Evolutionary conservation across 1,140 invertebrate genomes (phyloP).

Genomic region (Sitodiplosis mosellana): DNA sequence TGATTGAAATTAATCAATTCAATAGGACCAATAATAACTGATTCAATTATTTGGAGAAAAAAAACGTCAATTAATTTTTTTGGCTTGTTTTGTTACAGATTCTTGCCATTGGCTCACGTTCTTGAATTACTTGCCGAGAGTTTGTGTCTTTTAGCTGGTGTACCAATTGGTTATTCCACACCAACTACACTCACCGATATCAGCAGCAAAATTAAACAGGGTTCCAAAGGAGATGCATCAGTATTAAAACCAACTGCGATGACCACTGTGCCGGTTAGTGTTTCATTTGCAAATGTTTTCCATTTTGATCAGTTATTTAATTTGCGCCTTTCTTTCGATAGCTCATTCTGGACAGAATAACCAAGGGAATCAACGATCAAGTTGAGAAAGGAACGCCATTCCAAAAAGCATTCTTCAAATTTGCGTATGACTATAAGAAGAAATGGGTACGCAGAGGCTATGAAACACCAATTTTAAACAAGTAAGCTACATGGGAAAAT

Average conservation of each 20-base stretch:
- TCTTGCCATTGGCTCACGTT: constrained; percentile 92
- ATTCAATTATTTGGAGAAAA: neutral
- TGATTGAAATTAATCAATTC: too few species aligned
- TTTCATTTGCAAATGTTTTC: constrained; percentile 1
- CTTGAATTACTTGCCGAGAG: constrained; percentile 77
- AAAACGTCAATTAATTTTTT: too few species aligned
- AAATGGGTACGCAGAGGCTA: constrained; percentile 71
- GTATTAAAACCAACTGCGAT: constrained; percentile 83
- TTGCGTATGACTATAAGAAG: constrained; percentile 80
- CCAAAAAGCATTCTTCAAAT: constrained; percentile 67
- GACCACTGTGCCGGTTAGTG: constrained; percentile 78
- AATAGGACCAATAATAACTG: neutral
- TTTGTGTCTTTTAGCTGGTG: constrained; percentile 56
- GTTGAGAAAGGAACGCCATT: constrained; percentile 58
- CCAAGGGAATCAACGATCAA: constrained; percentile 86
- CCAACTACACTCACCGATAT: constrained; percentile 89
- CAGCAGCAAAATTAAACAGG: constrained; percentile 87
- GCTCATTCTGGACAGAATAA: constrained; percentile 87
- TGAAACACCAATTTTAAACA: constrained; percentile 62
- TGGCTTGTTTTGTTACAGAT: constrained; percentile 23
- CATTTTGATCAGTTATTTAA: constrained; percentile 6
- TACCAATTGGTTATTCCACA: constrained; percentile 90
- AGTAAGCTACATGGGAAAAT: constrained; percentile 18
- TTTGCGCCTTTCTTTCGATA: constrained; percentile 28
- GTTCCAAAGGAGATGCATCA: constrained; percentile 77